phyloP scores from a whole-genome alignment of 2,797 vertebrate species.

The Netta rufina region DNA sequence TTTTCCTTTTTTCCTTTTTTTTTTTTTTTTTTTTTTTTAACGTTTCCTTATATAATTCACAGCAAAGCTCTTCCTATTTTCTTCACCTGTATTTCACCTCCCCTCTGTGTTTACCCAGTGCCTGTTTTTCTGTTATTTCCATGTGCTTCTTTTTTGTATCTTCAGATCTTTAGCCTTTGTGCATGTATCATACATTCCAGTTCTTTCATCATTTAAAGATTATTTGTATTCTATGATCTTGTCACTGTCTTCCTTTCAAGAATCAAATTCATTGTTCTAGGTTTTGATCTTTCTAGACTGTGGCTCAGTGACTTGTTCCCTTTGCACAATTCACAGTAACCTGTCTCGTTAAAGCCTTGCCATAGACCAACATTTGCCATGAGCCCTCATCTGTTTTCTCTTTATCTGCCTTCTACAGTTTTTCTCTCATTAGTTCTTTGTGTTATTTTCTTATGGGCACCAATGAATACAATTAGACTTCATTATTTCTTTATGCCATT shows the following conservation, averaged over 20 bases:
- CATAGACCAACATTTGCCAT: background rate
- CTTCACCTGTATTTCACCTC: background rate
- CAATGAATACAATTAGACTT: background rate
- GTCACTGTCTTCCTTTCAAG: background rate
- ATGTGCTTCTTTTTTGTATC: rapidly evolving
- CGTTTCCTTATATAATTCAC: background rate
- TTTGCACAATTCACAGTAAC: background rate
- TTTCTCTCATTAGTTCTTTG: background rate
- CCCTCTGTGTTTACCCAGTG: background rate
- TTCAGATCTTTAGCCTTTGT: background rate
- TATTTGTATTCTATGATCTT: background rate
- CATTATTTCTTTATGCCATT: background rate
- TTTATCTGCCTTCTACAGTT: background rate
- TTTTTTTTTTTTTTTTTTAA: no score
- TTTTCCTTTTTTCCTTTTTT: background rate
- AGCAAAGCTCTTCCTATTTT: background rate
- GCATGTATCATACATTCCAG: background rate
- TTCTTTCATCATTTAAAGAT: background rate
- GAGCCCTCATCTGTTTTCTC: background rate
- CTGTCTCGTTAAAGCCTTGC: background rate
- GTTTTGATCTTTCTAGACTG: background rate
- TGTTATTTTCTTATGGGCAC: background rate
- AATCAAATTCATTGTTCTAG: background rate
- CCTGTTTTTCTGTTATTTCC: background rate
- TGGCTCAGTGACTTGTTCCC: background rate